Evolutionary conservation across 2,888 invertebrate species (phyloP).

Genomic region (Sphecodes monilicornis): DNA sequence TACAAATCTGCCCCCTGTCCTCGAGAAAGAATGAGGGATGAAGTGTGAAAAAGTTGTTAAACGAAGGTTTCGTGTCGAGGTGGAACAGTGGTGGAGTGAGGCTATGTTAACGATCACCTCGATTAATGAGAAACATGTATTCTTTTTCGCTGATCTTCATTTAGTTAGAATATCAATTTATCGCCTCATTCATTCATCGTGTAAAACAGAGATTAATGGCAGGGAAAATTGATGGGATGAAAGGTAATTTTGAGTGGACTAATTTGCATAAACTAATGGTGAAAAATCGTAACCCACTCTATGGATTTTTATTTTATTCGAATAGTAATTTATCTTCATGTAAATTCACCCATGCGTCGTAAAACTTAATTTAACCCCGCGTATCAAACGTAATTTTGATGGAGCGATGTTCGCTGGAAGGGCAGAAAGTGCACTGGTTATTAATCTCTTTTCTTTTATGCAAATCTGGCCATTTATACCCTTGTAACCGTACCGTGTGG

Average conservation of each 20-base stretch:
- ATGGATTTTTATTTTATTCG: background rate
- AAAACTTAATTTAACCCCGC: background rate
- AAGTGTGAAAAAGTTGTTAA: background rate
- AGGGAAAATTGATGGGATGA: background rate
- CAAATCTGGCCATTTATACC: too few species aligned
- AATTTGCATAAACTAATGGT: background rate
- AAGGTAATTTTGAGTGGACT: background rate
- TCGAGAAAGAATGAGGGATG: background rate
- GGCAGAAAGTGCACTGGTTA: background rate
- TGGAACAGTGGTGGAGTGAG: background rate
- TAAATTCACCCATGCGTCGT: background rate
- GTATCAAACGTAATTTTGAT: background rate
- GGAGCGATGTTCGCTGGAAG: background rate
- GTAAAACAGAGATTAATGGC: background rate
- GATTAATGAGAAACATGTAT: background rate
- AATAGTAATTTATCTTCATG: background rate
- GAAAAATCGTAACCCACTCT: background rate
- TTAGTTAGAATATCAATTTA: background rate
- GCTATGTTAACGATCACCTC: background rate
- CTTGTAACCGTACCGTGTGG: too few species aligned
- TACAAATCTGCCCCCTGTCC: background rate
- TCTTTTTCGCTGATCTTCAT: background rate
- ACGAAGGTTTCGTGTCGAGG: background rate
- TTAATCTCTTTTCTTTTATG: background rate
- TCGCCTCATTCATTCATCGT: background rate